phyloP scores from a whole-genome alignment of 2,113 vertebrate genomes.

The Tupaia chinensis region DNA sequence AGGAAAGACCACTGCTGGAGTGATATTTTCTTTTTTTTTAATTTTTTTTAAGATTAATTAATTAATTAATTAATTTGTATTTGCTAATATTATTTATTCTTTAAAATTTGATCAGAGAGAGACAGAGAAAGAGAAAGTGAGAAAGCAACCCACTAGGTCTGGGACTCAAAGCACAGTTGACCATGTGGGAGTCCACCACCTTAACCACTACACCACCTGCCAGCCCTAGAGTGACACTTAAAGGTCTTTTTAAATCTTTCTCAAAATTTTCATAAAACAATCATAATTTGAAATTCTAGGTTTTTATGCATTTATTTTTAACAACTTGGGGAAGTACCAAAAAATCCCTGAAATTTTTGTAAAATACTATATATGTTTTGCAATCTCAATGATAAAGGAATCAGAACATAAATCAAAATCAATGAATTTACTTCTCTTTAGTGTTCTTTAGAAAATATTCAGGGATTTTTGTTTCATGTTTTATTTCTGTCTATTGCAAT shows the following conservation, averaged over 20 bases:
- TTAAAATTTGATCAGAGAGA: too few relatives aligned
- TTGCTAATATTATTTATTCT: too few relatives aligned
- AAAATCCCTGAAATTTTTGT: background rate
- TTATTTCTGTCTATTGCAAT: background rate
- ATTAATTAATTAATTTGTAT: too few relatives aligned
- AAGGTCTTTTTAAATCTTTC: background rate
- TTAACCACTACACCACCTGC: too few relatives aligned
- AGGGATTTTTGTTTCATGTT: background rate
- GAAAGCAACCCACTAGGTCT: too few relatives aligned
- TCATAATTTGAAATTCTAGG: background rate
- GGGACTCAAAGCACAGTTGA: too few relatives aligned
- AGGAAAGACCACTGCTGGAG: background rate
- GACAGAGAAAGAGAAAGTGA: too few relatives aligned
- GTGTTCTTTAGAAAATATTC: background rate
- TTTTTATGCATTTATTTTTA: background rate
- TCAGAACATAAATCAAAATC: background rate
- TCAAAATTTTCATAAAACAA: background rate
- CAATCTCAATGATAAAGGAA: background rate
- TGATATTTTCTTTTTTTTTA: too few relatives aligned
- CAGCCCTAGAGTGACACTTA: background rate
- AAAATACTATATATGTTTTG: background rate
- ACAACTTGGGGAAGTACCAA: background rate
- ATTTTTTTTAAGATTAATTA: too few relatives aligned
- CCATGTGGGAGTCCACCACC: too few relatives aligned
- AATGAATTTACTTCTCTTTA: background rate